A percentile compares a stretch with the other conserved stretches of the same genome.
These are phyloP conservation scores for Calidris pugnax DNA, from an alignment of 2,113 vertebrate genomes.

Conservation along the genomic window DNA sequence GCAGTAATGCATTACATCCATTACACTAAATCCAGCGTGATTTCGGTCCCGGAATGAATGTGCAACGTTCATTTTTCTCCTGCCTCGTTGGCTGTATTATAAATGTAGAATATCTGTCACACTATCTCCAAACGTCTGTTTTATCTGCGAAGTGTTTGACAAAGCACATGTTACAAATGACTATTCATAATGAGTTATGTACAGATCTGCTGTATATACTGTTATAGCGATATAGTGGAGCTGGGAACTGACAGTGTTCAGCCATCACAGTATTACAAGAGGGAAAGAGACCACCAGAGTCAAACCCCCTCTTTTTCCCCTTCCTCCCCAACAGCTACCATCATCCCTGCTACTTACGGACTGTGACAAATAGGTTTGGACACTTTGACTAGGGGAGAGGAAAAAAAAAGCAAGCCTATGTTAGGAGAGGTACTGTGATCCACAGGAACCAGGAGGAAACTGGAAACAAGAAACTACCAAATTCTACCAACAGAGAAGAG, in stretches of 20 bases:
- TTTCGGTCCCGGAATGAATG: background rate
- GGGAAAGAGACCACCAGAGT: background rate
- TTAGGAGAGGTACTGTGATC: background rate
- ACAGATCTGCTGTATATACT: background rate
- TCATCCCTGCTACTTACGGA: background rate
- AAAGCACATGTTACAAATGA: slow-evolving; percentile 4
- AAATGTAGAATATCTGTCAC: slow-evolving; percentile 22
- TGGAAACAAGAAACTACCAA: background rate
- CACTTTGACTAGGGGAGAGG: background rate
- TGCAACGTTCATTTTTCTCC: background rate
- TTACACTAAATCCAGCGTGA: background rate
- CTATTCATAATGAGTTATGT: background rate
- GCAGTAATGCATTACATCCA: background rate
- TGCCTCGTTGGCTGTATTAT: background rate
- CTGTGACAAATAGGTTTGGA: background rate
- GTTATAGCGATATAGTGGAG: background rate
- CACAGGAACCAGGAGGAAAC: background rate
- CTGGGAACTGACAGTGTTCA: background rate
- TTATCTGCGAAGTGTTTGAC: slow-evolving; percentile 29
- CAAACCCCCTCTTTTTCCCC: background rate
- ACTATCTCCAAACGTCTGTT: slow-evolving; percentile 22
- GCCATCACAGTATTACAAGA: background rate
- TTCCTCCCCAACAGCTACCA: background rate
- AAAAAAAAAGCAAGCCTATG: background rate
- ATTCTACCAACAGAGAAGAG: background rate